Percentiles rank a stretch among this genome's conserved stretches.
These are phyloP conservation scores for Andrena haemorrhoa DNA, from an alignment of 2,888 invertebrate genomes.

Conservation along the genomic window DNA sequence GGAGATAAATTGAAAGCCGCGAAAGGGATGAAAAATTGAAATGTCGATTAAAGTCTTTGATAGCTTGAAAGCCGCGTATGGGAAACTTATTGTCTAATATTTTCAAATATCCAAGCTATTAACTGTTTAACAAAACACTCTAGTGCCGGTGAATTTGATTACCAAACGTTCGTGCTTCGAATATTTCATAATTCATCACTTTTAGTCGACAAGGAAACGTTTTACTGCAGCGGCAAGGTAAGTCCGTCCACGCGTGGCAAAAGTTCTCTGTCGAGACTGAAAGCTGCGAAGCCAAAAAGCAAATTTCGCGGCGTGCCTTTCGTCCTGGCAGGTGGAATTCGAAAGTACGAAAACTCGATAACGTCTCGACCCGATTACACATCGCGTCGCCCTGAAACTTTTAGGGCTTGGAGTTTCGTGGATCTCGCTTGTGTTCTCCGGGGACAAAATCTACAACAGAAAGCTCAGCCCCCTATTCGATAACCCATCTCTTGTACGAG, in stretches of 20 bases:
- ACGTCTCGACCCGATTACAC: constrained; percentile 66
- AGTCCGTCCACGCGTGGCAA: constrained; percentile 42
- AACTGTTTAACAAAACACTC: too few species aligned
- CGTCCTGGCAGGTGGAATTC: constrained; percentile 58
- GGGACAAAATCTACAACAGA: constrained; percentile 39
- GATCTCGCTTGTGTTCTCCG: constrained; percentile 39
- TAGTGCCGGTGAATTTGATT: too few species aligned
- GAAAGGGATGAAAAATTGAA: too few species aligned
- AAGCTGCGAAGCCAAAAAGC: constrained; percentile 56
- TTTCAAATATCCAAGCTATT: too few species aligned
- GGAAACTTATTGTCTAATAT: too few species aligned
- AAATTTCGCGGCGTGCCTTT: constrained; percentile 57
- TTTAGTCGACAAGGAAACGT: constrained; percentile 12
- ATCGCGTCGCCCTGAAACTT: constrained; percentile 57
- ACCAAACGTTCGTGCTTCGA: not conserved
- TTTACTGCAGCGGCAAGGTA: not conserved
- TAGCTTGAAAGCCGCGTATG: too few species aligned
- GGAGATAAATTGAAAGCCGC: too few species aligned
- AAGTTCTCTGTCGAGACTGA: constrained; percentile 52
- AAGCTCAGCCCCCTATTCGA: constrained; percentile 29
- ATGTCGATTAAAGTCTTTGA: too few species aligned
- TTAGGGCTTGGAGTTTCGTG: constrained; percentile 41
- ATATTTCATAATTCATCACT: not conserved
- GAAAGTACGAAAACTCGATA: constrained; percentile 70
- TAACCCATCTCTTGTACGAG: constrained; percentile 22